Evolutionary conservation across 37 sponge, comb jelly and placozoan genomes (phyloP).

Genomic region (Spongilla lacustris): DNA sequence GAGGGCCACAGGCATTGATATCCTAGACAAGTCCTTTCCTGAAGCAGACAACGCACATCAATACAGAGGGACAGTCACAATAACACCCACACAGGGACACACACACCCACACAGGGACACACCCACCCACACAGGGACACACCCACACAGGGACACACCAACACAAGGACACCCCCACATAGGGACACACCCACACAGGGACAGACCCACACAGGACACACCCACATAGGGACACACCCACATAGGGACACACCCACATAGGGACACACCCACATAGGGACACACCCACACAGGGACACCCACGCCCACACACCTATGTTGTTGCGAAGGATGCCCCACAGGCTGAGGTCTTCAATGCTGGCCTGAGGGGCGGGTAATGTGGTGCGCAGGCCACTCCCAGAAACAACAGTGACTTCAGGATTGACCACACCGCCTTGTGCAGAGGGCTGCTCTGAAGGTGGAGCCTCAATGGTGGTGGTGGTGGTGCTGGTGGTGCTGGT

Average conservation of each 20-base stretch:
- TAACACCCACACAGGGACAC: constrained; percentile 13
- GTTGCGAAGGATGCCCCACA: constrained; percentile 77
- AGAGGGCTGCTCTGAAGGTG: background rate
- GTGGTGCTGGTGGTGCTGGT: no score
- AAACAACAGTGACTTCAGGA: background rate
- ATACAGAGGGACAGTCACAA: background rate
- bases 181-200: no score
- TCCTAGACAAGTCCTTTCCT: constrained; percentile 85
- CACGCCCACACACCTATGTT: constrained; percentile 82
- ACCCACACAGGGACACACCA: constrained; percentile 23
- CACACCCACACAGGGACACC: constrained; percentile 19
- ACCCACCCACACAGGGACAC: constrained; percentile 40
- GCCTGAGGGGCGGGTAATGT: constrained; percentile 49
- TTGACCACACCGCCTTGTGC: background rate
- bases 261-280: no score
- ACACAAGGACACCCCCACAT: constrained; percentile 58
- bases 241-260: constrained; percentile 59
- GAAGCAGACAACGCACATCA: background rate
- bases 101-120: constrained; percentile 50
- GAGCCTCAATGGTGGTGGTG: background rate
- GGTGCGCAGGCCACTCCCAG: constrained; percentile 7
- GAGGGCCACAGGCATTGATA: constrained; percentile 88
- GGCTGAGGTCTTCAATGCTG: constrained; percentile 60
- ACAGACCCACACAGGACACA: constrained; percentile 29
- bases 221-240: constrained; percentile 20